Conservation (phyloP, 2,888 invertebrate genomes). For the Tetheella fluctuosa region DNA sequence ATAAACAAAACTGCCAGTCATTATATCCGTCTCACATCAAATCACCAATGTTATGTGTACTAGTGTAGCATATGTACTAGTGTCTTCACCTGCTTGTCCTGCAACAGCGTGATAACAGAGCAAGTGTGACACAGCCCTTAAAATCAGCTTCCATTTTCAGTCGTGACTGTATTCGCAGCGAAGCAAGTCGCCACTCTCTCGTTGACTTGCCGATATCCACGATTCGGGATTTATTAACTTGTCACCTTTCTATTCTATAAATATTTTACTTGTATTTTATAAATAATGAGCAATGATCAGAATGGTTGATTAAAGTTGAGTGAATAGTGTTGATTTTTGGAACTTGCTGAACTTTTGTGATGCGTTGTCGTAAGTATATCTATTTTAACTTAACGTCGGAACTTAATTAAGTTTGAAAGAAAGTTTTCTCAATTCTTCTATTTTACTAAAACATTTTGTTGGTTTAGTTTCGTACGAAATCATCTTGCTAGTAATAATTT, state of each 20-base stretch:
- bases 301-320: neutral
- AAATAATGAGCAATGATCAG: neutral
- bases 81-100: neutral
- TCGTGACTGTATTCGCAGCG: slow-evolving; percentile 29
- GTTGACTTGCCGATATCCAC: slow-evolving; percentile 12
- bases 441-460: neutral
- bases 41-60: neutral
- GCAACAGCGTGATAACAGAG: slow-evolving; percentile 8
- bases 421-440: neutral
- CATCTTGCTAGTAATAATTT: neutral
- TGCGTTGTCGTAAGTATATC: neutral
- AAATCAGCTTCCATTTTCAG: slow-evolving; percentile 28
- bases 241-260: slow-evolving; percentile 14
- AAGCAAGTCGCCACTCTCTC: slow-evolving; percentile 28
- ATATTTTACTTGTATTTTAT: neutral
- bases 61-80: too few relatives aligned
- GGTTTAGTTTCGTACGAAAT: neutral
- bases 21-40: neutral
- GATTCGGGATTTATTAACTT: slow-evolving; percentile 13
- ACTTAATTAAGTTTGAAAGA: neutral
- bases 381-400: neutral
- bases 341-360: slow-evolving; percentile 1
- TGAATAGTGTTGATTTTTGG: neutral
- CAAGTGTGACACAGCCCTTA: slow-evolving; percentile 17
- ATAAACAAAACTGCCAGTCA: neutral